phyloP scores from a whole-genome alignment of 92 coral and sea anemone species.

The Epizoanthus ramosus region DNA sequence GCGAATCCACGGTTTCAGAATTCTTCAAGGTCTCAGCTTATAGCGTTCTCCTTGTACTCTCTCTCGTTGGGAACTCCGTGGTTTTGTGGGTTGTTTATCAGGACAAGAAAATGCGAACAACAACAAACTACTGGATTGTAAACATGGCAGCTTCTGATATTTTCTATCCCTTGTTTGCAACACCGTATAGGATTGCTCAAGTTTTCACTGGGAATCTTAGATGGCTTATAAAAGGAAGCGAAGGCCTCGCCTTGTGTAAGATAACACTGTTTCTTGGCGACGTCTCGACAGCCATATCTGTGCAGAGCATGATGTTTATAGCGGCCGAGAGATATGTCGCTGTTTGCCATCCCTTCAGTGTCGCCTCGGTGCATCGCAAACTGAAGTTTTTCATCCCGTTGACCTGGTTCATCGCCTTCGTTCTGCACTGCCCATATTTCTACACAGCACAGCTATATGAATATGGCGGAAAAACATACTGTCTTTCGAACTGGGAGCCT shows the following conservation, averaged over 20 bases:
- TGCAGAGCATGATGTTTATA: conserved; percentile 47
- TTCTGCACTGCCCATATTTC: conserved; percentile 45
- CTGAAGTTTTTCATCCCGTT: conserved; percentile 38
- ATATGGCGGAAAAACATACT: background rate
- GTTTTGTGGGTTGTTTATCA: conserved; percentile 39
- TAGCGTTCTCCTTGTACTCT: conserved; percentile 36
- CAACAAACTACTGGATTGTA: conserved; percentile 54
- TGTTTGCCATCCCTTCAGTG: conserved; percentile 42
- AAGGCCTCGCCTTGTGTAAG: conserved; percentile 42
- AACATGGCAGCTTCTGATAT: conserved; percentile 60
- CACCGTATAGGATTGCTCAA: conserved; percentile 52
- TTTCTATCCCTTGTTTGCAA: conserved; percentile 43
- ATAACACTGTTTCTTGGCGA: conserved; percentile 47
- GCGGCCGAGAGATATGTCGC: conserved; percentile 52
- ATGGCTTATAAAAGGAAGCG: conserved; percentile 43
- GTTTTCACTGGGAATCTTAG: conserved; percentile 25
- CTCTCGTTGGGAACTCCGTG: conserved; percentile 40
- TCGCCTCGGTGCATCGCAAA: conserved; percentile 32
- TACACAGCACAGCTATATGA: conserved; percentile 23
- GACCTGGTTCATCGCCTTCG: conserved; percentile 37
- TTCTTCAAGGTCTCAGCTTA: conserved; percentile 29
- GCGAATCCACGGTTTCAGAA: too few species aligned
- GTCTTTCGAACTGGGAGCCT: conserved; percentile 36
- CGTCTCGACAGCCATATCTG: conserved; percentile 54
- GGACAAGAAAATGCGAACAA: conserved; percentile 44